Evolutionary conservation across 2,797 vertebrate genomes (phyloP).

Genomic region (Sphenopsis melanotis): DNA sequence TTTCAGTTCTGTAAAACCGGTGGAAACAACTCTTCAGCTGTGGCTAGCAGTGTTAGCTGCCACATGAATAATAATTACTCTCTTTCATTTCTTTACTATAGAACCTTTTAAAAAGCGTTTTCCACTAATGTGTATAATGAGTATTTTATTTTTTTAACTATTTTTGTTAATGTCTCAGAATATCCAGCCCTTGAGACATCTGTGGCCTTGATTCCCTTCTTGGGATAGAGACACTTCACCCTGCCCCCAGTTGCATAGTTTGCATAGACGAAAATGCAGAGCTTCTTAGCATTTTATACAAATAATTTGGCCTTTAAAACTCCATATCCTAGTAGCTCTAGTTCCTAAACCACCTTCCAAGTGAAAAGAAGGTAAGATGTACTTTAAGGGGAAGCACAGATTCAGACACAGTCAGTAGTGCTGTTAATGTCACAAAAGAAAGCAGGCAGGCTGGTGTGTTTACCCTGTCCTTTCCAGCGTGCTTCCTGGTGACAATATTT

Average conservation of each 20-base stretch:
- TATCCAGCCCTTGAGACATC: background rate
- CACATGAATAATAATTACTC: background rate
- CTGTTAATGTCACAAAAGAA: background rate
- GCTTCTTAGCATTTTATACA: background rate
- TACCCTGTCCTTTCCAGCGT: background rate
- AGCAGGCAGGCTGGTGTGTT: background rate
- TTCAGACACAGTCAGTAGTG: background rate
- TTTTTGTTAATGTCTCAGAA: background rate
- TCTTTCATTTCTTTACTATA: background rate
- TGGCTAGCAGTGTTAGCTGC: background rate
- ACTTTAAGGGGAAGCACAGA: background rate
- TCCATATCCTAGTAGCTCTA: background rate
- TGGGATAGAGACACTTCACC: background rate
- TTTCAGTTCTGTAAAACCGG: background rate
- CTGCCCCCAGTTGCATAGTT: rapidly evolving
- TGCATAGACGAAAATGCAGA: background rate
- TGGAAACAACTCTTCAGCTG: background rate
- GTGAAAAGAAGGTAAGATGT: background rate
- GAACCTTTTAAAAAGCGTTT: background rate
- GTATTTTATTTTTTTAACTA: background rate
- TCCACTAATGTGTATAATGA: background rate
- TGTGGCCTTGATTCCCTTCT: background rate
- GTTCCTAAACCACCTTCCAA: background rate
- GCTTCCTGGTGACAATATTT: background rate
- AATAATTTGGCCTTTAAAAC: background rate